Conservation (phyloP, 2,113 vertebrate species). For the Oryzias celebensis region DNA sequence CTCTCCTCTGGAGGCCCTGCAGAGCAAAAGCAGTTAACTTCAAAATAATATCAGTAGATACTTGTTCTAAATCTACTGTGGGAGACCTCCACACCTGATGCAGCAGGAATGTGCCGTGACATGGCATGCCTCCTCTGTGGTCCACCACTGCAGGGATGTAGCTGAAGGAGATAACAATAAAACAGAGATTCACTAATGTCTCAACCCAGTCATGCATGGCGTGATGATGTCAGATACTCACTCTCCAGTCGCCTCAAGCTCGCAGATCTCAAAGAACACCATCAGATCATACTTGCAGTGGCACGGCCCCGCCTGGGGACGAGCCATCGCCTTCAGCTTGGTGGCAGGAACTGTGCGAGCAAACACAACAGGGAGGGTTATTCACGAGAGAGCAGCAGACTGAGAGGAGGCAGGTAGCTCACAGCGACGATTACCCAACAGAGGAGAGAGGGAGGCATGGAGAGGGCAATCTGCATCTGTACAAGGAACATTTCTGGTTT, state of each 20-base stretch:
- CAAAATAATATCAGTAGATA: too few relatives aligned
- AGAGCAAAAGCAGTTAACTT: neutral
- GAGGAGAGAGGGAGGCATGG: conserved; percentile 43
- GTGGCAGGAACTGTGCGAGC: conserved; percentile 87
- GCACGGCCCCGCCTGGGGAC: conserved; percentile 86
- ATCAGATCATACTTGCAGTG: conserved; percentile 96
- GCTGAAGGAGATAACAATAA: conserved; percentile 65
- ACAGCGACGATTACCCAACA: conserved; percentile 34
- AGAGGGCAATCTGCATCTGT: conserved; percentile 34
- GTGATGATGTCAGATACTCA: conserved; percentile 73
- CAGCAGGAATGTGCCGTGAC: conserved; percentile 93
- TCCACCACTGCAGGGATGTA: conserved; percentile 96
- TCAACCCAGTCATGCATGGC: neutral
- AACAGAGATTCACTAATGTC: conserved; percentile 3
- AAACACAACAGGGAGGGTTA: conserved; percentile 12
- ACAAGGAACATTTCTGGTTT: too few relatives aligned
- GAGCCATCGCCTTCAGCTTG: conserved; percentile 88
- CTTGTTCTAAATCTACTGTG: neutral
- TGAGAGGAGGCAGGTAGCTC: conserved; percentile 11
- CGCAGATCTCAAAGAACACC: conserved; percentile 98
- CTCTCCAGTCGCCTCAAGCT: conserved; percentile 97
- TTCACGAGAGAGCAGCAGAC: neutral
- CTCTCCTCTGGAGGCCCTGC: conserved; percentile 95
- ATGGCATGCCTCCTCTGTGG: conserved; percentile 94
- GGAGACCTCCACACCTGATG: conserved; percentile 85